Evolutionary conservation across 2,888 invertebrate genomes (phyloP), one percentile per base, ranked within the genome.

Genomic region (Xylocampa areola): DNA sequence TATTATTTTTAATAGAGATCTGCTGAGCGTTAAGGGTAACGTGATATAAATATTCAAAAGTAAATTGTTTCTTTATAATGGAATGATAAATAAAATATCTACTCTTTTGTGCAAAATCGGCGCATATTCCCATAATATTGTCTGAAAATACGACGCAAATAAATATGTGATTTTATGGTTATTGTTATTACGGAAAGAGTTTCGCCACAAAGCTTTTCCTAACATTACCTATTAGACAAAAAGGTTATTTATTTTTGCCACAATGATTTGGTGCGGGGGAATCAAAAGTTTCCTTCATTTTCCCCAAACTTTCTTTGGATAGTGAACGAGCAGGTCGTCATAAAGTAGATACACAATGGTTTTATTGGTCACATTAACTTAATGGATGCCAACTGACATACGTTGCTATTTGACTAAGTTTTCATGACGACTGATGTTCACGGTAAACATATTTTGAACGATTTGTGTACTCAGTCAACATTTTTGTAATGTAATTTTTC

Each of bases 271-370:
- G 73, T 72, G 67, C 65, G 80, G 77, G 80, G 81, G 80, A 79
- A 81, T 77, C 80, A 81, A 85, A 87, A 86, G 80, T 87, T 86
- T 84, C 78, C 63, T 79, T 80, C 70, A 73, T 83, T 81, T 80
- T 72, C 69, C 69, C 66, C 65, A 64, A 81, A 81, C 61, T 83
- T 85, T 77, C 76, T 71, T 78, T 71, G 77, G 78, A 68, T 73
- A 74, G 77, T 77, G 73, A 77, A 77, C 77, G 80, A 81, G 82
- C 81, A 81, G 79, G 77, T 82, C 79, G 85, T 85, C 87, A 87
- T 91, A 90, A 90, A 89, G 79, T 81, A 84, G 85, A 82, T 82
- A 82, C 84, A 90, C 89, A 90, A 91, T 89, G 89, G 88, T 90
- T 91, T 91, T 91, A 91, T 89, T 85, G 82, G 81, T 76, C 74